These are phyloP conservation scores for Tetanocera ferruginea DNA, from an alignment of 2,888 invertebrate genomes.

Conservation along the genomic window DNA sequence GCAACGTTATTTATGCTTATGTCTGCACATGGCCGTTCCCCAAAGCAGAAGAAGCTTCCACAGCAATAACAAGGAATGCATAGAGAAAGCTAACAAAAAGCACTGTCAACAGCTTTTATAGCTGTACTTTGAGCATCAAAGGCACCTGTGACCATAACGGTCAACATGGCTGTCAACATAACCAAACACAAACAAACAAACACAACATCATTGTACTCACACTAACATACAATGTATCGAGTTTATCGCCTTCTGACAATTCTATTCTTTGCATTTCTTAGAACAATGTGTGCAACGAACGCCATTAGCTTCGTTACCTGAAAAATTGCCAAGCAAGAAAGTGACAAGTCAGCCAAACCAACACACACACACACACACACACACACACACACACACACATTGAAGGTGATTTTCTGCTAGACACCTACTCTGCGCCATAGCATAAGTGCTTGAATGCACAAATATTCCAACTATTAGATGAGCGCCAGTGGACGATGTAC, in stretches of 20 bases:
- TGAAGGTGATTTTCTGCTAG: not conserved
- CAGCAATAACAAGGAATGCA: not conserved
- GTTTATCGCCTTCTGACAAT: constrained; percentile 27
- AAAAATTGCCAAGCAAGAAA: not conserved
- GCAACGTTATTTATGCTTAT: constrained; percentile 7
- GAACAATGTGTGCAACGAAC: constrained; percentile 32
- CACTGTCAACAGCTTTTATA: constrained; percentile 28
- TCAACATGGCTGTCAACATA: constrained; percentile 16
- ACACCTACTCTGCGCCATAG: not conserved
- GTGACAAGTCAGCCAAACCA: constrained; percentile 15
- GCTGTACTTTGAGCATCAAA: constrained; percentile 31
- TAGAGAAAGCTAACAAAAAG: not conserved
- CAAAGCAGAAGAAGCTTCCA: not conserved
- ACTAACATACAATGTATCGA: not conserved
- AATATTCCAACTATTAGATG: constrained; percentile 6
- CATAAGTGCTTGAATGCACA: not conserved
- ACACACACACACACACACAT: not conserved
- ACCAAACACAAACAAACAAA: not conserved
- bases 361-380: constrained; percentile 4
- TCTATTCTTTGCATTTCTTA: constrained; percentile 47
- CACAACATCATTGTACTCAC: not conserved
- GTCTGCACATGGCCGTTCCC: not conserved
- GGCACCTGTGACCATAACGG: constrained; percentile 33
- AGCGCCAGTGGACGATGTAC: not conserved
- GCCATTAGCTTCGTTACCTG: constrained; percentile 23